These are phyloP conservation scores for Neodiprion fabricii DNA, from an alignment of 1,140 invertebrate species.

Conservation along the genomic window DNA sequence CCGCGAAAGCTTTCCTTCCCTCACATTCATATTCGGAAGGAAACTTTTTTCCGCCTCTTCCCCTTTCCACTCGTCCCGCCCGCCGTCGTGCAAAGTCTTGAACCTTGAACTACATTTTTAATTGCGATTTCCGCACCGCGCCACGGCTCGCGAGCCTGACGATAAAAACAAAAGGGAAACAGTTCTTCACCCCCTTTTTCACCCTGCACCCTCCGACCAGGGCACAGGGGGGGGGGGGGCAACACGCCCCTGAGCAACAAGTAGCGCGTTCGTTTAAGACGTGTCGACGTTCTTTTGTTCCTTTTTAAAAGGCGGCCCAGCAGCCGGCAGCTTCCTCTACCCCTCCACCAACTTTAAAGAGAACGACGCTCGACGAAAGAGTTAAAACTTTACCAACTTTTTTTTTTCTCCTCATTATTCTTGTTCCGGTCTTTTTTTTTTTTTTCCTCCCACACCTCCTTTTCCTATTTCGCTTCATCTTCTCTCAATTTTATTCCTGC, in stretches of 20 bases:
- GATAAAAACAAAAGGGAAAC: constrained; percentile 60
- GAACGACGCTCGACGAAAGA: background rate
- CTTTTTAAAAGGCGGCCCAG: constrained; percentile 48
- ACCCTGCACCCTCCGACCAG: constrained; percentile 14
- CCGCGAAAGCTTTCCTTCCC: background rate
- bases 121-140: constrained; percentile 48
- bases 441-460: background rate
- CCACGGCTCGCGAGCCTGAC: constrained; percentile 35
- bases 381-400: constrained; percentile 7
- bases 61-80: background rate
- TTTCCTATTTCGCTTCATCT: background rate
- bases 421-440: background rate
- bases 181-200: constrained; percentile 37
- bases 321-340: background rate
- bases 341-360: background rate
- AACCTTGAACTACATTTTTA: constrained; percentile 63
- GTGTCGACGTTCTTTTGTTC: constrained; percentile 62
- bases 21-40: background rate
- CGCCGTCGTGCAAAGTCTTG: constrained; percentile 28
- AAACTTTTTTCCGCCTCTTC: background rate
- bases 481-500: too few relatives aligned
- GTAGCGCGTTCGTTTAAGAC: constrained; percentile 64
- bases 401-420: background rate
- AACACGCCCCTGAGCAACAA: constrained; percentile 57
- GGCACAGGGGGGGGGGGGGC: constrained; percentile 26